These are phyloP conservation scores for Caradrina kadenii DNA, from an alignment of 2,888 invertebrate species.

Conservation along the genomic window DNA sequence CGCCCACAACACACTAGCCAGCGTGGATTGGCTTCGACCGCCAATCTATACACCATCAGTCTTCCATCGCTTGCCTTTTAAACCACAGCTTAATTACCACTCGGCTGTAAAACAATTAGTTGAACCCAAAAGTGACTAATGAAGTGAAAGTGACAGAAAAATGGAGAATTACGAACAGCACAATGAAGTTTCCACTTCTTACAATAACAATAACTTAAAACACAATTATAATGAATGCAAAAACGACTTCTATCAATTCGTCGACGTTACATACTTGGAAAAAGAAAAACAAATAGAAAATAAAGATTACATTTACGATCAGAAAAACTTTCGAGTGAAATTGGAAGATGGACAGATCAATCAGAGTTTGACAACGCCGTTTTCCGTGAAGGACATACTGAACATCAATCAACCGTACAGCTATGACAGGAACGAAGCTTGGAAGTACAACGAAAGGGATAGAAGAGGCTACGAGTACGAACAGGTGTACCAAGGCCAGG, in stretches of 20 bases:
- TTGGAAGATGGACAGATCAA: constrained; percentile 72
- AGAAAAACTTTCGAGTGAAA: constrained; percentile 75
- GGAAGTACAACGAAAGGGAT: constrained; percentile 80
- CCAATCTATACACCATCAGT: constrained; percentile 85
- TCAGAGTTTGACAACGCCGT: constrained; percentile 80
- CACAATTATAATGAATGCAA: constrained; percentile 80
- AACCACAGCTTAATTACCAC: constrained; percentile 80
- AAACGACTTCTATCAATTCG: constrained; percentile 74
- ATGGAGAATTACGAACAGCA: constrained; percentile 85
- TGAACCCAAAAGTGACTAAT: constrained; percentile 71
- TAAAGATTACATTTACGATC: constrained; percentile 68
- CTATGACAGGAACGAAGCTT: constrained; percentile 80
- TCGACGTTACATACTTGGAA: constrained; percentile 69
- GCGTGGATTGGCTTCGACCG: constrained; percentile 83
- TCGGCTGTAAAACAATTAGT: constrained; percentile 72
- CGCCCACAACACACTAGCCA: constrained; percentile 78
- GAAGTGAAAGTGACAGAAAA: constrained; percentile 68
- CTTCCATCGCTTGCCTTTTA: constrained; percentile 81
- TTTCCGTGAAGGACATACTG: constrained; percentile 85
- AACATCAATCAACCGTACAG: constrained; percentile 80
- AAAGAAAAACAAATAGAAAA: constrained; percentile 69
- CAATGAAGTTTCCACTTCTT: constrained; percentile 82
- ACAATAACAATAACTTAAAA: constrained; percentile 79
- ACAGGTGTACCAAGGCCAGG: constrained; percentile 73
- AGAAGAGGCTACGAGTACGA: constrained; percentile 78